Conservation (phyloP, 2,113 vertebrate species). For the Heliornis fulica region DNA sequence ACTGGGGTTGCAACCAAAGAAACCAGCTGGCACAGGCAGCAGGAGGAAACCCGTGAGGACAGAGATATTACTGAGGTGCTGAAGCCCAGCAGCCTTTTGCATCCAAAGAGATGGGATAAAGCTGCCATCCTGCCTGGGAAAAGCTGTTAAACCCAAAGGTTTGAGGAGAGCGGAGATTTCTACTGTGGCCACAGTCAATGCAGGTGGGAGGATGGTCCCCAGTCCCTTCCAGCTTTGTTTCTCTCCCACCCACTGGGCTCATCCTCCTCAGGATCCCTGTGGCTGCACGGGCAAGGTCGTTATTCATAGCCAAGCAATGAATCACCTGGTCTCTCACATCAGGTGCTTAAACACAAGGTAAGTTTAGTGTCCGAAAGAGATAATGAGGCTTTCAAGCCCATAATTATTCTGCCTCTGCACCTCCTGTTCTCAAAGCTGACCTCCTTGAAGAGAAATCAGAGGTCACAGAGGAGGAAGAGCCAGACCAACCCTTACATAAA, state of each 20-base stretch:
- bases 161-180: not conserved
- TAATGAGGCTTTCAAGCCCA: not conserved
- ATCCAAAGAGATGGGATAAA: not conserved
- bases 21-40: not conserved
- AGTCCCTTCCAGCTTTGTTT: not conserved
- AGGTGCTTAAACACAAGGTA: no score
- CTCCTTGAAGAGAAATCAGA: not conserved
- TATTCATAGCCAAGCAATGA: no score
- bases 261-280: not conserved
- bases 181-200: not conserved
- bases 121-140: not conserved
- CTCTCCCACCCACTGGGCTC: not conserved
- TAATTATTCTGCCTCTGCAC: not conserved
- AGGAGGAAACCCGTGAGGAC: not conserved
- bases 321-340: no score
- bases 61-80: not conserved
- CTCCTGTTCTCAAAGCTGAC: not conserved
- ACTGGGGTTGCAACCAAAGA: not conserved
- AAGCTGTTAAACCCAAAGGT: not conserved
- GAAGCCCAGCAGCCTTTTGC: not conserved
- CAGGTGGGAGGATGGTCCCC: not conserved
- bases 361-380: not conserved
- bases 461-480: not conserved
- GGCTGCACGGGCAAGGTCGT: not conserved
- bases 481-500: not conserved